These are phyloP conservation scores for Cataglyphis livida DNA, from an alignment of 2,888 invertebrate genomes.

Conservation along the genomic window DNA sequence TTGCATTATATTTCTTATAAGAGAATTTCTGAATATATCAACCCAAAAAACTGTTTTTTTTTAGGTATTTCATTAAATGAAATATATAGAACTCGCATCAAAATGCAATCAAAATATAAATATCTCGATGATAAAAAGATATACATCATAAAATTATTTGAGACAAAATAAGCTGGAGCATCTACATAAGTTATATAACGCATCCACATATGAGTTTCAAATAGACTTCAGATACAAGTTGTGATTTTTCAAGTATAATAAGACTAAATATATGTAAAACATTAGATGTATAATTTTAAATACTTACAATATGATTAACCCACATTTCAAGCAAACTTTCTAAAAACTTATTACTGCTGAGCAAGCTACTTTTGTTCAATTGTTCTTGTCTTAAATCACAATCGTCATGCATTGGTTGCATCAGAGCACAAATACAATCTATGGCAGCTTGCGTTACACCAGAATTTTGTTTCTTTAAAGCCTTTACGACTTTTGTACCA, in stretches of 20 bases:
- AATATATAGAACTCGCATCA: neutral
- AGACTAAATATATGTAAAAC: neutral
- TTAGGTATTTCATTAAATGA: neutral
- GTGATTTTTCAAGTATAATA: neutral
- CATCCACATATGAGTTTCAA: neutral
- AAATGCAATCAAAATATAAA: neutral
- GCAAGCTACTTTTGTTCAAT: slow-evolving; percentile 97
- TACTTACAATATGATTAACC: slow-evolving; percentile 95
- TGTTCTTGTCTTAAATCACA: slow-evolving; percentile 99
- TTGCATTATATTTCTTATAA: neutral
- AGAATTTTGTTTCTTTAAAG: slow-evolving; percentile 94
- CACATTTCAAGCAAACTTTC: slow-evolving; percentile 98
- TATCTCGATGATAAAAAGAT: neutral
- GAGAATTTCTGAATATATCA: neutral
- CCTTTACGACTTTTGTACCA: slow-evolving; percentile 96
- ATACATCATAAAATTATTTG: neutral
- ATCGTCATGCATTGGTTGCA: slow-evolving; percentile 99
- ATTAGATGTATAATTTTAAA: neutral
- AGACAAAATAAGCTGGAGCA: neutral
- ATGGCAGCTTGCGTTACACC: slow-evolving; percentile 98
- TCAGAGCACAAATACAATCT: slow-evolving; percentile 98
- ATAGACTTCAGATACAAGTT: neutral
- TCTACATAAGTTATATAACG: neutral
- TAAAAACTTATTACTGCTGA: slow-evolving; percentile 96
- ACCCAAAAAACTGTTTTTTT: neutral